These are phyloP conservation scores for Tetramorium alpestre DNA, from an alignment of 1,140 invertebrate genomes.

Conservation along the genomic window DNA sequence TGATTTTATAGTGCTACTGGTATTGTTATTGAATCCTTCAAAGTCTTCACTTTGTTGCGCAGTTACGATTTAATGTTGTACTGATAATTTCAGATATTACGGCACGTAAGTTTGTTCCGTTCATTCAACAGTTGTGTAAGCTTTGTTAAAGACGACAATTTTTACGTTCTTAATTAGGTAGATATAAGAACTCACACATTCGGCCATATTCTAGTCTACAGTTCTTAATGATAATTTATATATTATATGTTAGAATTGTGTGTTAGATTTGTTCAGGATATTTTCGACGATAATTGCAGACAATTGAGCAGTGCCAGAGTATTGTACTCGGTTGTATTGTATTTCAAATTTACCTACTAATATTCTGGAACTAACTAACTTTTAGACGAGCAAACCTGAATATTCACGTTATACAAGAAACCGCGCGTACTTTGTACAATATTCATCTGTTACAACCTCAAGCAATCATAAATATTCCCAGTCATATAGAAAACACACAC, in stretches of 20 bases:
- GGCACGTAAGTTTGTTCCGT: slow-evolving; percentile 42
- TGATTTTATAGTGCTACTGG: slow-evolving; percentile 39
- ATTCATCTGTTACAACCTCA: slow-evolving; percentile 34
- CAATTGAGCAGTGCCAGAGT: slow-evolving; percentile 11
- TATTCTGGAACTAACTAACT: slow-evolving; percentile 11
- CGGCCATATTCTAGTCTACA: slow-evolving; percentile 72
- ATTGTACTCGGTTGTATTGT: slow-evolving; percentile 6
- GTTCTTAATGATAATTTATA: slow-evolving; percentile 55
- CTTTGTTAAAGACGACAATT: neutral
- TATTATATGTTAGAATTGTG: slow-evolving; percentile 21
- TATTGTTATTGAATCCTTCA: slow-evolving; percentile 40
- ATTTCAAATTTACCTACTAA: slow-evolving; percentile 22
- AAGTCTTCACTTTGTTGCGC: slow-evolving; percentile 32
- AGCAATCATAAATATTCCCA: slow-evolving; percentile 47
- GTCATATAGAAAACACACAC: slow-evolving; percentile 20
- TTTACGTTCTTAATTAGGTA: slow-evolving; percentile 19
- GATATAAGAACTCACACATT: slow-evolving; percentile 62
- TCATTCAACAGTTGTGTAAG: slow-evolving; percentile 25
- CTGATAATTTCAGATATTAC: slow-evolving; percentile 8
- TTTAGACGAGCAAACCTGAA: slow-evolving; percentile 13
- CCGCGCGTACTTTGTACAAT: neutral
- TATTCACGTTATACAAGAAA: slow-evolving; percentile 3
- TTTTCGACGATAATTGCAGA: slow-evolving; percentile 18
- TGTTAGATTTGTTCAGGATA: slow-evolving; percentile 13
- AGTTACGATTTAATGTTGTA: slow-evolving; percentile 44